Evolutionary conservation across 2,888 invertebrate genomes (phyloP).

Genomic region (Chloroclysta siterata): DNA sequence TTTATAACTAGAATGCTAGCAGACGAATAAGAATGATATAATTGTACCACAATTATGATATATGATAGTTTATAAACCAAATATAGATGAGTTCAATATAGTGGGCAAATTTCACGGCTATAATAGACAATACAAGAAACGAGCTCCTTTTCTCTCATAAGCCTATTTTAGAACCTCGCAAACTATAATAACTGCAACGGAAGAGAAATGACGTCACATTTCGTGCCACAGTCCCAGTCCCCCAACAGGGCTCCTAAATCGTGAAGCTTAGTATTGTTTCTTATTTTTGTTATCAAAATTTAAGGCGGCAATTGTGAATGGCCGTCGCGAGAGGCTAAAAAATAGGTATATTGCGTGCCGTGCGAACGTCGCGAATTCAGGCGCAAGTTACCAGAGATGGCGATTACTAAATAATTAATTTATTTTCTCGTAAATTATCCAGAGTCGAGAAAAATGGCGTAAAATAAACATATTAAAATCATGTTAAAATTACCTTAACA

Average conservation of each 20-base stretch:
- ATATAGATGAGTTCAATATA: slow-evolving; percentile 6
- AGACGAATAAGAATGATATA: too few relatives aligned
- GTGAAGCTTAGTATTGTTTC: slow-evolving; percentile 51
- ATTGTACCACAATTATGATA: too few relatives aligned
- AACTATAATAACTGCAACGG: slow-evolving; percentile 38
- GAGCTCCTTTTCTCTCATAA: slow-evolving; percentile 12
- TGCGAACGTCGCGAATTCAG: slow-evolving; percentile 35
- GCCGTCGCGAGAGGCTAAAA: slow-evolving; percentile 59
- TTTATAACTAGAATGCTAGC: too few relatives aligned
- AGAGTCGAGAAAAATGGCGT: too few relatives aligned
- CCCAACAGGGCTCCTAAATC: slow-evolving; percentile 41
- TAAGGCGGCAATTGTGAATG: slow-evolving; percentile 56
- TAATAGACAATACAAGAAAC: slow-evolving; percentile 8
- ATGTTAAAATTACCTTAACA: too few relatives aligned
- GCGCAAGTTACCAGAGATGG: slow-evolving; percentile 40
- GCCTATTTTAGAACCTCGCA: slow-evolving; percentile 29
- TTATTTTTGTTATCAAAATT: slow-evolving; percentile 63
- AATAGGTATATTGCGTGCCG: slow-evolving; percentile 69
- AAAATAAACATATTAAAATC: too few relatives aligned
- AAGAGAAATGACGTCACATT: slow-evolving; percentile 43
- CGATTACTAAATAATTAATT: slow-evolving; percentile 9
- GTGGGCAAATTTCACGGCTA: slow-evolving; percentile 7
- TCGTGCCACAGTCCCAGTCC: slow-evolving; percentile 45
- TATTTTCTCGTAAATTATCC: too few relatives aligned
- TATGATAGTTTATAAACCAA: background rate